Evolutionary conservation across 2,888 invertebrate species (phyloP), one percentile per base, ranked within the genome.

Genomic region (Ceriagrion tenellum): DNA sequence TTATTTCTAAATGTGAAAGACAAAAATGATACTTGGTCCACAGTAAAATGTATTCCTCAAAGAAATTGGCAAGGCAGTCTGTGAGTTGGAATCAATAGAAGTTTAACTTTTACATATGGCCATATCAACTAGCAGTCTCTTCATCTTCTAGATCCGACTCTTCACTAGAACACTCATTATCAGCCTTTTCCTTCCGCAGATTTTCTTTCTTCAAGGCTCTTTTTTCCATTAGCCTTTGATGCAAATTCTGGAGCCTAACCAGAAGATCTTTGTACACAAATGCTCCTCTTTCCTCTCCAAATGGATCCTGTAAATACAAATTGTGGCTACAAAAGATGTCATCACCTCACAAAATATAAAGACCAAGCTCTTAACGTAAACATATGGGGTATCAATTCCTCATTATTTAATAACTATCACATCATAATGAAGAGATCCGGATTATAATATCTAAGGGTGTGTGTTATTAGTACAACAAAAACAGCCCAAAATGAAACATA

Each of bases 221-320:
- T 40, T 93, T 95, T 10, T 91, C 69, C 16, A 40, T 40, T 23
- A 63, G 59, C 23, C 23, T 81, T 81, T 35, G 74, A 35, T 96
- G 96, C 59, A 96, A 96, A 16, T 95, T 95, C 69, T 96, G 95
- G 13, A 96, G 95, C 55, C 96, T 96, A 30, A 95, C 95, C 74
- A 96, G 95, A 35, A 96, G 95, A 47, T 95, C 95, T 93, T 96
- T 95, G 95, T 96, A 96, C 95, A 96, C 96, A 95, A 96, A 96
- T n/a, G 95, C 63, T n/a, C 96, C 96, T 95, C 96, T 95, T 74
- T 96, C 96, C 88, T 96, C 96, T 47, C 96, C 96, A 96, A 96
- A 96, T 6, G 96, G 96, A 95, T 96, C 96, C 96, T 96, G 95
- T 90, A 96, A 35, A 81, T 35, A 81, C 6, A 81, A 4, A 81